phyloP scores from a whole-genome alignment of 2,888 invertebrate species.

The Lacanobia wlatinum region DNA sequence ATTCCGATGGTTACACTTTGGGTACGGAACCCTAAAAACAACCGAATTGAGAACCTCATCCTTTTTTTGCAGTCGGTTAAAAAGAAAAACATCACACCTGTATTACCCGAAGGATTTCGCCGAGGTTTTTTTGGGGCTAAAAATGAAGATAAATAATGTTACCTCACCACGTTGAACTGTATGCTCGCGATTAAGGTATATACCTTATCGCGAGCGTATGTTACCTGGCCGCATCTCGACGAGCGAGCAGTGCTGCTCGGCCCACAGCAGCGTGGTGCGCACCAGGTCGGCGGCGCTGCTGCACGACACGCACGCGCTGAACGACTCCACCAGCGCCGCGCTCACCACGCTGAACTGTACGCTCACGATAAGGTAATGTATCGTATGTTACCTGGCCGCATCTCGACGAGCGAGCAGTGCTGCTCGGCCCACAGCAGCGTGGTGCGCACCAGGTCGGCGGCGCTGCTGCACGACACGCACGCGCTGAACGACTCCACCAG shows the following conservation, averaged over 20 bases:
- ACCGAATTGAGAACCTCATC: too few relatives aligned
- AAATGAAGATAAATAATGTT: too few relatives aligned
- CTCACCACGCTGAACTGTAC: neutral
- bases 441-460: conserved; percentile 96
- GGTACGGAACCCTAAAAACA: too few relatives aligned
- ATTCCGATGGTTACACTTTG: too few relatives aligned
- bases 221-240: conserved; percentile 97
- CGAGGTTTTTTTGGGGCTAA: too few relatives aligned
- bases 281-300: conserved; percentile 96
- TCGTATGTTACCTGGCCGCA: conserved; percentile 95
- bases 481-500: conserved; percentile 97
- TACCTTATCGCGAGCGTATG: too few relatives aligned
- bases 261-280: conserved; percentile 97
- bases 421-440: conserved; percentile 98
- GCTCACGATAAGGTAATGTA: neutral
- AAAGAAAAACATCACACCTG: too few relatives aligned
- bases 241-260: conserved; percentile 98
- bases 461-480: conserved; percentile 97
- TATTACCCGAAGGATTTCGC: too few relatives aligned
- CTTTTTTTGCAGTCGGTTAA: too few relatives aligned
- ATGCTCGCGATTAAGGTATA: neutral
- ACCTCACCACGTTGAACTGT: neutral
- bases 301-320: conserved; percentile 97
- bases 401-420: conserved; percentile 98
- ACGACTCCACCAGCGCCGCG: conserved; percentile 97